phyloP scores from a whole-genome alignment of 2,113 vertebrate species.

The Leptosomus discolor region DNA sequence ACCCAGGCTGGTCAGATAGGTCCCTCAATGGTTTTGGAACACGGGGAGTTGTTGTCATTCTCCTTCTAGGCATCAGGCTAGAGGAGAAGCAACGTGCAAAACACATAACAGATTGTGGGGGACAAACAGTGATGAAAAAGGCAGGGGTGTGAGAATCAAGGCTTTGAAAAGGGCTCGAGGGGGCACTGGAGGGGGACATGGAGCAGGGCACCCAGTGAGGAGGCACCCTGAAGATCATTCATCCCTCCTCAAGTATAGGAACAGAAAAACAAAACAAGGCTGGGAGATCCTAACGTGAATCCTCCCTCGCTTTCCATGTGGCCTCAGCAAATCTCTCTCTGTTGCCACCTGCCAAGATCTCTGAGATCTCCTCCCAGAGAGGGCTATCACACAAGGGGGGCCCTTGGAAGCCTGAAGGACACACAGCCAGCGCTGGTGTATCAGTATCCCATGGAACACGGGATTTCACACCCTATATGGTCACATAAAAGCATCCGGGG shows the following conservation, averaged over 20 bases:
- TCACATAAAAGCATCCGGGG: fast-evolving
- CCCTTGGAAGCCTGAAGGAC: not conserved
- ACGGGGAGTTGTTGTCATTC: not conserved
- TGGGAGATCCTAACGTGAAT: not conserved
- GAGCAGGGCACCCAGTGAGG: not conserved
- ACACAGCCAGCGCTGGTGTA: not conserved
- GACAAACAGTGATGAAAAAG: not conserved
- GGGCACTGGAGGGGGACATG: not conserved
- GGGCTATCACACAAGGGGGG: not conserved
- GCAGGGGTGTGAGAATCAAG: not conserved
- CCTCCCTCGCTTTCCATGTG: not conserved
- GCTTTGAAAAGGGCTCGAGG: not conserved
- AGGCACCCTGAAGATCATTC: not conserved
- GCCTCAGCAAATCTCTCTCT: not conserved
- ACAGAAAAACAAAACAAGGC: not conserved
- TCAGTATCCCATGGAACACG: fast-evolving
- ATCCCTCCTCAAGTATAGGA: not conserved
- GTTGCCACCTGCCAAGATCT: not conserved
- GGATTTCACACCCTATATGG: not conserved
- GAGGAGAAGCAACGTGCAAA: not conserved
- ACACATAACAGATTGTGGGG: not conserved
- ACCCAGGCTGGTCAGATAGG: not conserved
- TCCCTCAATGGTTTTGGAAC: not conserved
- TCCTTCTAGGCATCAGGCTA: not conserved
- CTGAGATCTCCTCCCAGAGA: not conserved